Conservation (phyloP, 1,140 invertebrate genomes). For the Bombus picipes region DNA sequence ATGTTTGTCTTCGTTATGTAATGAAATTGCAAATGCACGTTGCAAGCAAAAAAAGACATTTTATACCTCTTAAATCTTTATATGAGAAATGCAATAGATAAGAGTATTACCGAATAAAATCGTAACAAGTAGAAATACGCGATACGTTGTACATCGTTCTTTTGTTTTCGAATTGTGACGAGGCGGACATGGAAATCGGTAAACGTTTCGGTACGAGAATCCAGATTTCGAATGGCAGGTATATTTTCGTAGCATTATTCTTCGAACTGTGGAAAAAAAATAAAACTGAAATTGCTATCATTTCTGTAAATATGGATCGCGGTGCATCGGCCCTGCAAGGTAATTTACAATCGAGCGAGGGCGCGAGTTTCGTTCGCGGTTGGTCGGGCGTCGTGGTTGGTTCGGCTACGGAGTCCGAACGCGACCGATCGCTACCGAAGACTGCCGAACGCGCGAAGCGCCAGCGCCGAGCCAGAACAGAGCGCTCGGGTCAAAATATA, state of each 20-base stretch:
- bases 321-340: constrained; percentile 45
- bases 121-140: not conserved
- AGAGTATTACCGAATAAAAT: not conserved
- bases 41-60: not conserved
- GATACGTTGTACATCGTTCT: not conserved
- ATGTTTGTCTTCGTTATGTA: no score
- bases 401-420: constrained; percentile 49
- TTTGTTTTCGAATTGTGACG: not conserved
- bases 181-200: not conserved
- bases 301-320: constrained; percentile 42
- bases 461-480: constrained; percentile 64
- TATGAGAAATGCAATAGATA: no score
- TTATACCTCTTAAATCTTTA: no score
- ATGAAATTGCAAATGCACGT: not conserved
- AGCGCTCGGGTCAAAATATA: constrained; percentile 76
- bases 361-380: constrained; percentile 44
- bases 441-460: constrained; percentile 63
- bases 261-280: not conserved
- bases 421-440: constrained; percentile 51
- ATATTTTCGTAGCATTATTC: not conserved
- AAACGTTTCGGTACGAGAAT: not conserved
- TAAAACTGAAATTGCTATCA: constrained; percentile 2
- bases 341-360: constrained; percentile 55
- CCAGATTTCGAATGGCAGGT: not conserved
- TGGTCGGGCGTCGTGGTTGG: constrained; percentile 47